A percentile compares a stretch with the other conserved stretches of the same genome.
Conservation (phyloP, 1,140 invertebrate genomes). For the Caenorhabditis briggsae region DNA sequence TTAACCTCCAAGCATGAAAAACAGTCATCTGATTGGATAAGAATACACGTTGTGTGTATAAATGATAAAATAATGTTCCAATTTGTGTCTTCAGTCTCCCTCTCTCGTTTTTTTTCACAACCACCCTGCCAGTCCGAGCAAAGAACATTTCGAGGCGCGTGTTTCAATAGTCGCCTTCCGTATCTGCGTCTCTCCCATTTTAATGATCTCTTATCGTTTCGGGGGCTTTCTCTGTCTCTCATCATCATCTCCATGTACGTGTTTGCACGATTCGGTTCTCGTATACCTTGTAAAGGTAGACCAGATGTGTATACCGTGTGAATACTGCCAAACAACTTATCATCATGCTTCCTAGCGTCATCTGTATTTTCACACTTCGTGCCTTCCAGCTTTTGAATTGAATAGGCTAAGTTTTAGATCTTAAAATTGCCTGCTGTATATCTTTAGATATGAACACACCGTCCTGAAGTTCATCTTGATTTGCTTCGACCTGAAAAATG, state of each 20-base stretch:
- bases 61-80: slow-evolving; percentile 54
- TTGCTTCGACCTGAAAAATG: slow-evolving; percentile 12
- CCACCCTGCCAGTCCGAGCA: background rate
- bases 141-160: slow-evolving; percentile 55
- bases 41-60: background rate
- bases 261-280: slow-evolving; percentile 50
- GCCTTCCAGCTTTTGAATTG: background rate
- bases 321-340: slow-evolving; percentile 42
- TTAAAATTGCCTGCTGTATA: background rate
- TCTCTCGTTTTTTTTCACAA: background rate
- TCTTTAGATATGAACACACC: too few relatives aligned
- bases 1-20: background rate
- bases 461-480: background rate
- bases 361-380: slow-evolving; percentile 1
- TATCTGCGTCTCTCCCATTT: slow-evolving; percentile 1
- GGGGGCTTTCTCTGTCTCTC: slow-evolving; percentile 49
- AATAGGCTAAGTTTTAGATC: background rate
- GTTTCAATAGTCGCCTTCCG: slow-evolving; percentile 44
- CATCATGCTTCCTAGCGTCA: background rate
- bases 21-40: slow-evolving; percentile 34
- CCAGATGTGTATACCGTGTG: slow-evolving; percentile 40
- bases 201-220: background rate
- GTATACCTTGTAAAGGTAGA: slow-evolving; percentile 39
- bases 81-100: slow-evolving; percentile 40
- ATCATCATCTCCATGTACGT: slow-evolving; percentile 50